Evolutionary conservation across 2,888 invertebrate species (phyloP), one percentile per base, ranked within the genome.

Genomic region (Cryptocheilus praepositus): DNA sequence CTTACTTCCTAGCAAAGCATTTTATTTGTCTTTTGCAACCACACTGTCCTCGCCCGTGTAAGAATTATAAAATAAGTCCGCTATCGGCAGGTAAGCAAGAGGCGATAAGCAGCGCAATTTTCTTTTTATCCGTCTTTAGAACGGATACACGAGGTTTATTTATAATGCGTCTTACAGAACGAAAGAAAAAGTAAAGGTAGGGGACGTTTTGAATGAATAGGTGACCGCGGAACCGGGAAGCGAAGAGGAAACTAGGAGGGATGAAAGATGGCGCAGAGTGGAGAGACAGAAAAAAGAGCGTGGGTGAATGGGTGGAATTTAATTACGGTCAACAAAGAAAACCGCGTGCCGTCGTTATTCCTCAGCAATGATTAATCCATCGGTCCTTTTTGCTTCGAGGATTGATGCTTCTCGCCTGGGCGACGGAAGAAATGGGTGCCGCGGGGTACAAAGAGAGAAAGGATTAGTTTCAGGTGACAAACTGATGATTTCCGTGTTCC

Each of bases 341-440:
- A 44, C 44, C 59, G n/a, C 61, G 59, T 58, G 52, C 66, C 64
- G 59, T 49, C 49, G 67, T 74, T 68, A 67, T 72, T 66, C 51
- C 51, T 3, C 56, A 51, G 62, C 63, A 53, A 71, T 76, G 76
- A 82, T 82, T 74, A 80, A 79, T 74, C 76, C 71, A 28, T 57
- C 55, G 63, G 57, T 58, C 71, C 60, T 69, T 59, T 43, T 64
- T 58, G 36, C 45, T 25, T 22, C 62, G 5, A 44, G 25, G 18
- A 46, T 11, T 52, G 45, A 52, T 45, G 25, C 25, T 65, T 56
- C 51, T 62, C 54, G 52, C 55, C 43, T 56, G 44, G 51, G 25
- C 19, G 16, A 22, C 52, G 25, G 52, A 63, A 57, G 36, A 36
- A 63, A 36, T n/a, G 46, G n/a, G 3, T 3, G 15, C 3, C 46